phyloP scores from a whole-genome alignment of 92 coral and sea anemone species.

The Montipora capitata region DNA sequence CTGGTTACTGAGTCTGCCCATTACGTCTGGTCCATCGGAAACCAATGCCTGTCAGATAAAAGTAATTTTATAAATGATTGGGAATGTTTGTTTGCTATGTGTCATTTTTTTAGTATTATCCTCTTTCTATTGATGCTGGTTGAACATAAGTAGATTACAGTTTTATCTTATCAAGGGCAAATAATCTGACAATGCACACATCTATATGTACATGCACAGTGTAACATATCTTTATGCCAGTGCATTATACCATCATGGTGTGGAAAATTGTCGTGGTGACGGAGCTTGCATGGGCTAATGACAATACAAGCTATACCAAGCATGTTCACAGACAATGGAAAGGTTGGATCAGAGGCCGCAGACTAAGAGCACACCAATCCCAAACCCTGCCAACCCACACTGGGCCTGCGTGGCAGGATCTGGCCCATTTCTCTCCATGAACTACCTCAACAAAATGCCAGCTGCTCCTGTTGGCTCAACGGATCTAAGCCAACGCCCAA shows the following conservation, averaged over 20 bases:
- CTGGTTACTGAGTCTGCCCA: constrained; percentile 95
- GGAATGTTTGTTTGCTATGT: neutral
- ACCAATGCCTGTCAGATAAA: constrained; percentile 80
- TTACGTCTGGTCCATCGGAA: constrained; percentile 93
- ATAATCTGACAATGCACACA: too few relatives aligned
- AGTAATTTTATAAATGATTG: neutral
- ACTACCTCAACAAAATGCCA: neutral
- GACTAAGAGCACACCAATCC: neutral
- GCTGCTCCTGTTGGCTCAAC: constrained; percentile 2
- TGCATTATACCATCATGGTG: too few relatives aligned
- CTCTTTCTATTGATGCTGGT: too few relatives aligned
- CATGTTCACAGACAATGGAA: neutral
- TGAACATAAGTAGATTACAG: too few relatives aligned
- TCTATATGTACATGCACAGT: too few relatives aligned
- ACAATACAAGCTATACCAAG: neutral
- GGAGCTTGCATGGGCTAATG: too few relatives aligned
- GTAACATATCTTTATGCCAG: too few relatives aligned
- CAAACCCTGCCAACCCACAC: neutral
- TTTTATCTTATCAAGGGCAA: too few relatives aligned
- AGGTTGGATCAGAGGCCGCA: neutral
- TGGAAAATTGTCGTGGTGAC: neutral
- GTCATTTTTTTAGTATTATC: too few relatives aligned
- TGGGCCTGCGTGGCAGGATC: neutral
- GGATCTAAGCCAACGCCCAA: neutral
- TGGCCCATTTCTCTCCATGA: neutral